Conservation (phyloP, 1,140 invertebrate species). For the Diuraphis noxia region DNA sequence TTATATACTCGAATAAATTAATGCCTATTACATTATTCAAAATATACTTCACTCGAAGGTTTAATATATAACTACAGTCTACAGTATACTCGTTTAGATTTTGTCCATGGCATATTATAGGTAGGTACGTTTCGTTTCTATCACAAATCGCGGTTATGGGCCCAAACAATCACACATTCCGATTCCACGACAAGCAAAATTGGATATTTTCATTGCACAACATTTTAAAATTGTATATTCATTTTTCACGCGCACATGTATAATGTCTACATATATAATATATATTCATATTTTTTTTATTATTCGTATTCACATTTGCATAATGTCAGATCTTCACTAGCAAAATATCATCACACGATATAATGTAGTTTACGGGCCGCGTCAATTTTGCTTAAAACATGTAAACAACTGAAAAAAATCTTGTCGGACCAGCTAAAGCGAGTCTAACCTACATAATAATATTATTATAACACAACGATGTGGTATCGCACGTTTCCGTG, state of each 20-base stretch:
- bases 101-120: not conserved
- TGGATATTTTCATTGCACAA: not conserved
- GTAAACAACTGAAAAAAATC: not conserved
- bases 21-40: not conserved
- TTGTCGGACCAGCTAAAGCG: not conserved
- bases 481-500: not conserved
- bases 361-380: not conserved
- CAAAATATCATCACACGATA: not conserved
- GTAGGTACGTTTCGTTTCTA: not conserved
- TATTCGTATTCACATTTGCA: conserved; percentile 1
- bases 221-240: not conserved
- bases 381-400: not conserved
- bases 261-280: too few species aligned
- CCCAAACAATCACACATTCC: not conserved
- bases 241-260: too few species aligned
- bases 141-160: not conserved
- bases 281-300: conserved; percentile 7
- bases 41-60: not conserved
- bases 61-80: too few species aligned
- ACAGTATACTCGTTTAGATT: not conserved
- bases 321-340: not conserved
- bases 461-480: not conserved
- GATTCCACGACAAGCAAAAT: not conserved
- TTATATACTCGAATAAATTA: not conserved
- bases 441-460: not conserved